Base-by-base conservation (phyloP, 2,113 vertebrate species). In the Gopherus flavomarginatus region DNA sequence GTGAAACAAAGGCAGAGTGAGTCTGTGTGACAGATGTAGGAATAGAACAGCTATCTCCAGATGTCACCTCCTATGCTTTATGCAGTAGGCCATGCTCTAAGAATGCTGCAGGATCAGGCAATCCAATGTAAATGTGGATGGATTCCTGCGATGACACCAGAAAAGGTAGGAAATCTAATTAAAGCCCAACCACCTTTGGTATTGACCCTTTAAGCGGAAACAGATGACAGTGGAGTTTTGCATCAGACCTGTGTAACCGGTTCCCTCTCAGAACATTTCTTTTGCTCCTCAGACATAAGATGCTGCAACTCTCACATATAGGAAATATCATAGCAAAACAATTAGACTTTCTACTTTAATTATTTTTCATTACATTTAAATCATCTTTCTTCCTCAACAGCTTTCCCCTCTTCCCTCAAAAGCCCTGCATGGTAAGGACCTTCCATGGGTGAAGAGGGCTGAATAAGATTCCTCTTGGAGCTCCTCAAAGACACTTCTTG, bases 141-240 rank as follows among this genome's bases (percentile, higher is more conserved):
- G 22, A 24, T 49, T 4, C 17, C 5, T 62, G 57, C 65, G 75
- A 38, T 81, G 27, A 83, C 44, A 2, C 0, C 11, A 0, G 19
- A 14, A 44, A 47, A 42, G 91, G 3, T 3, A 6, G 8, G 5
- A 56, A 16, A 56, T 79, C 22, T 88, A 35, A 69, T 24, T 29
- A 57, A 86, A 94, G n/a, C 14, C 14, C 65, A 2, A 0, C 49
- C 14, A 59, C 16, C 78, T 89, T 75, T 91, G 65, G 8, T n/a
- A 29, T 38, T 4, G 12, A 56, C 62, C 22, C 59, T 82, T 56
- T 47, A 72, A 35, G 77, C 0, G 72, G 87, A 84, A 88, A 65
- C 29, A 14, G 5, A 56, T 56, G 11, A 19, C 42, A 78, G 42
- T n/a, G 89, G 53, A 83, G 50, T 53, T 85, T 83, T 91, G 21